phyloP scores from a whole-genome alignment of 2,888 invertebrate species.

The Marasmarcha lunaedactyla region DNA sequence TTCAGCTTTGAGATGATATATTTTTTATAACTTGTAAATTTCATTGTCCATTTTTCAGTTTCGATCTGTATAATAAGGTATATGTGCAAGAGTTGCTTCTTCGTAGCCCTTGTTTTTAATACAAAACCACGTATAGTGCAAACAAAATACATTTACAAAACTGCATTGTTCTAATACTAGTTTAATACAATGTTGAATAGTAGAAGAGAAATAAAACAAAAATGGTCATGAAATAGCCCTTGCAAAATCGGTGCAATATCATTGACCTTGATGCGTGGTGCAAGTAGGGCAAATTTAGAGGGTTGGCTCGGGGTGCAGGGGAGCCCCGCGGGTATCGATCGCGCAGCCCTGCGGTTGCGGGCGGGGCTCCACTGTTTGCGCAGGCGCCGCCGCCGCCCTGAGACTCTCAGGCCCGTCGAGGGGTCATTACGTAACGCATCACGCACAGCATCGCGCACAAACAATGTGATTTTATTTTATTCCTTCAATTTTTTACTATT shows the following conservation, averaged over 20 bases:
- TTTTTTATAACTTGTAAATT: too few species aligned
- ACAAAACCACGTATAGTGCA: too few species aligned
- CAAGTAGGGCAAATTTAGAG: neutral
- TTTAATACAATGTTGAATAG: too few species aligned
- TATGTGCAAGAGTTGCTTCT: too few species aligned
- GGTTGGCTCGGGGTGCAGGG: neutral
- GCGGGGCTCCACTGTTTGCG: conserved; percentile 5
- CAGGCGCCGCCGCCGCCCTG: conserved; percentile 15
- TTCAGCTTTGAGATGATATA: too few species aligned
- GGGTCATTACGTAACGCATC: conserved; percentile 65
- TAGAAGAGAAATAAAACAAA: too few species aligned
- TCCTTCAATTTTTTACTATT: conserved; percentile 55
- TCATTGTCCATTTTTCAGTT: too few species aligned
- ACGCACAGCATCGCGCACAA: conserved; percentile 71
- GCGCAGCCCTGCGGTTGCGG: conserved; percentile 7
- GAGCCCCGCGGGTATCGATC: conserved; percentile 22
- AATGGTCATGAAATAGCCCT: neutral
- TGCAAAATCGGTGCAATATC: neutral
- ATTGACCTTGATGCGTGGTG: conserved; percentile 12
- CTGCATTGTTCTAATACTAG: too few species aligned
- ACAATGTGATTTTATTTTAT: conserved; percentile 68
- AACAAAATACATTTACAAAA: too few species aligned
- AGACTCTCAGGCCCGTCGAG: conserved; percentile 38
- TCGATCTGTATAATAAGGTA: too few species aligned
- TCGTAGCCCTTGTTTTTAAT: too few species aligned